phyloP scores from a whole-genome alignment of 2,797 vertebrate genomes.

The Micromesistius poutassou region DNA sequence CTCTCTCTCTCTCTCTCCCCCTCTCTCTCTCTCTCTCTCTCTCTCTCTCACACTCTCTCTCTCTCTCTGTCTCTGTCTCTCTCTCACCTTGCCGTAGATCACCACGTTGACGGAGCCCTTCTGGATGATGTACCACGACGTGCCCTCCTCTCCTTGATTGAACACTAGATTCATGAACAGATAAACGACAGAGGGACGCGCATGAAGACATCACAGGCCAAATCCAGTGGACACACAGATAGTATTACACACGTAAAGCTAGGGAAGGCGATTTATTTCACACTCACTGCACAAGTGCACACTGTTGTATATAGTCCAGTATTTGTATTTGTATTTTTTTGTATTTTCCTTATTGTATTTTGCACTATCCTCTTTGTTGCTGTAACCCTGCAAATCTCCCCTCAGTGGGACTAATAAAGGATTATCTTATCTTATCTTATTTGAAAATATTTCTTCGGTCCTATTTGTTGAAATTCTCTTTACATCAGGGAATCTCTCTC shows the following conservation, averaged over 20 bases:
- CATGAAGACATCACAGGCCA: slow-evolving; percentile 1
- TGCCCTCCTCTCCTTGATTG: slow-evolving; percentile 98
- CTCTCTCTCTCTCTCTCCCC: not conserved
- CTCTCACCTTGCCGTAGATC: slow-evolving; percentile 84
- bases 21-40: slow-evolving; percentile 1
- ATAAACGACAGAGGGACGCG: slow-evolving; percentile 5
- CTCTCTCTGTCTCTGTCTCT: not conserved
- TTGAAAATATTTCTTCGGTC: too few relatives aligned
- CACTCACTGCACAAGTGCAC: too few relatives aligned
- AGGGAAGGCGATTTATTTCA: not conserved
- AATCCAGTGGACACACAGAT: not conserved
- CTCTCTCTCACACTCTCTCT: slow-evolving; percentile 2
- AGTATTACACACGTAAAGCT: not conserved
- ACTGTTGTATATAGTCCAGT: too few relatives aligned
- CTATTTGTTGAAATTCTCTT: too few relatives aligned
- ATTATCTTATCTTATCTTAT: too few relatives aligned
- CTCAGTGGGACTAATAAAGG: too few relatives aligned
- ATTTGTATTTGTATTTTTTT: too few relatives aligned
- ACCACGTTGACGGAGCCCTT: slow-evolving; percentile 98
- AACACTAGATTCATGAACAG: slow-evolving; percentile 77
- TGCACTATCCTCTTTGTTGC: too few relatives aligned
- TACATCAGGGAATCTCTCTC: too few relatives aligned
- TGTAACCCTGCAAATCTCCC: too few relatives aligned
- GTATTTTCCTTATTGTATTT: too few relatives aligned
- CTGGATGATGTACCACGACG: slow-evolving; percentile 99